Evolutionary conservation across 1,140 invertebrate species (phyloP).

Genomic region (Ylistrum balloti): DNA sequence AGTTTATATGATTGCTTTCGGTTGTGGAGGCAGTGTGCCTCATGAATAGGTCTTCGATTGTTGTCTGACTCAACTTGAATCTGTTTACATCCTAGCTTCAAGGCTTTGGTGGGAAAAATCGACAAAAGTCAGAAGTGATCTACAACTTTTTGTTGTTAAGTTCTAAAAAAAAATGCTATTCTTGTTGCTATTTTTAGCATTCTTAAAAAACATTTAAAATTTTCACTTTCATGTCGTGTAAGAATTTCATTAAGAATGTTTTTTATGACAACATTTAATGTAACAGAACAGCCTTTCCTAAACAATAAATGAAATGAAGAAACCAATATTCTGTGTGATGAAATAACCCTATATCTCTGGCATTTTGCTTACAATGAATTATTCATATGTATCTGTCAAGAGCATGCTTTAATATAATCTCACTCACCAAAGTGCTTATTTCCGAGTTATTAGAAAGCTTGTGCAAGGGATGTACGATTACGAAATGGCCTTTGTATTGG

Average conservation of each 20-base stretch:
- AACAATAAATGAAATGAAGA: constrained; percentile 40
- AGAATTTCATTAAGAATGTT: too few species aligned
- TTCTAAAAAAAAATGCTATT: not conserved
- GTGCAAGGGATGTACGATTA: not conserved
- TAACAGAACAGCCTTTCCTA: not conserved
- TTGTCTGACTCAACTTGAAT: not conserved
- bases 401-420: constrained; percentile 39
- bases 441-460: constrained; percentile 34
- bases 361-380: not conserved
- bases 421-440: not conserved
- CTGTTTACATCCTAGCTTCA: not conserved
- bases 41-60: not conserved
- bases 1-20: constrained; percentile 23
- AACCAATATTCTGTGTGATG: not conserved
- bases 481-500: not conserved
- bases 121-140: not conserved
- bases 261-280: not conserved
- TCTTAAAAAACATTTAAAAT: not conserved
- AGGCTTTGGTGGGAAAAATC: not conserved
- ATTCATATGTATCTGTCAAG: constrained; percentile 6
- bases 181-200: not conserved
- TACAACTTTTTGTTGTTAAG: not conserved
- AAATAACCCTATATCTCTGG: constrained; percentile 10
- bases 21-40: not conserved
- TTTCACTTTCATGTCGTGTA: not conserved